phyloP scores from a whole-genome alignment of 2,797 vertebrate species.

The Gymnothorax javanicus region DNA sequence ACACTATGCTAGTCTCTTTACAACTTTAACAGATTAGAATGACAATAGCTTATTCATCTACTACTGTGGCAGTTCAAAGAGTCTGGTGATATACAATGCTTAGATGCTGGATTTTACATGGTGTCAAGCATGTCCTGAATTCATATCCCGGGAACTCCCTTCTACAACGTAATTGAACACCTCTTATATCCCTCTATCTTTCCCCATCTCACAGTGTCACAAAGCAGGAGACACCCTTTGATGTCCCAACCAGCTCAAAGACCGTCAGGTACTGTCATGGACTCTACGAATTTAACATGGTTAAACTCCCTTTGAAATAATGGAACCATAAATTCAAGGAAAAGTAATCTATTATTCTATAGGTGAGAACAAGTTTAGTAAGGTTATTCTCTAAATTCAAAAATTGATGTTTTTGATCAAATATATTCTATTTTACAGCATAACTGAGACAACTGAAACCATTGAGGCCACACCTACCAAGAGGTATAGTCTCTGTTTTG shows the following conservation, averaged over 20 bases:
- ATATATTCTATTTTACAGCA: conserved; percentile 76
- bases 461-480: conserved; percentile 69
- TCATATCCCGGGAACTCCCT: too few relatives aligned
- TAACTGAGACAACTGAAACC: conserved; percentile 73
- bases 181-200: neutral
- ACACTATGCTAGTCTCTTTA: neutral
- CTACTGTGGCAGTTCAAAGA: neutral
- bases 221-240: conserved; percentile 33
- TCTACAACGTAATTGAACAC: neutral
- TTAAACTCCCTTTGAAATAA: neutral
- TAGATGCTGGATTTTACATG: neutral
- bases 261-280: conserved; percentile 44
- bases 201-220: conserved; percentile 39
- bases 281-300: neutral
- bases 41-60: neutral
- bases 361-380: neutral
- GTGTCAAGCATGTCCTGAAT: neutral
- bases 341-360: neutral
- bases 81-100: neutral
- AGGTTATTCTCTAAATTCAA: neutral
- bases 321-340: neutral
- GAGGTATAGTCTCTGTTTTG: conserved; percentile 74
- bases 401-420: conserved; percentile 29
- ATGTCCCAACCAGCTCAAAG: conserved; percentile 45
- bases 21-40: too few relatives aligned